phyloP scores from a whole-genome alignment of 2,888 invertebrate genomes.

The Thymelicus acteon region DNA sequence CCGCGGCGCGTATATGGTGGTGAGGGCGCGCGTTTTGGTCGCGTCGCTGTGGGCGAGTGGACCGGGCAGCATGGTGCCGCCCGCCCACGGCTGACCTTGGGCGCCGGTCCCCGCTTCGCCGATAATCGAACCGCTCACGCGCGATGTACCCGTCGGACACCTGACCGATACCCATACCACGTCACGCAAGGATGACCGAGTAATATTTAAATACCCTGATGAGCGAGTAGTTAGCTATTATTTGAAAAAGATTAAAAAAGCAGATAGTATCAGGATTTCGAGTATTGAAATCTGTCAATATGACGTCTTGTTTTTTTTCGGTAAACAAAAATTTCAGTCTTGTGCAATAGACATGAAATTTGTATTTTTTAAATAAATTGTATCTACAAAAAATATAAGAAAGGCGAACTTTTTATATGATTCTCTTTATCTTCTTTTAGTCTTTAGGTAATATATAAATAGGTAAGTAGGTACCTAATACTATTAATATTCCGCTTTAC shows the following conservation, averaged over 20 bases:
- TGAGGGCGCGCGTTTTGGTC: conserved; percentile 74
- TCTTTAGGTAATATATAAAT: too few species aligned
- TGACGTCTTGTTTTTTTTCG: not conserved
- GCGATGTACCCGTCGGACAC: conserved; percentile 45
- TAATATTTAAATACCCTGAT: not conserved
- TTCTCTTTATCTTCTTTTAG: too few species aligned
- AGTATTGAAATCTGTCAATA: not conserved
- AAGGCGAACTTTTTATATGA: too few species aligned
- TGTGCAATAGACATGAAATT: not conserved
- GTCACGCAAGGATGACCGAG: conserved; percentile 22
- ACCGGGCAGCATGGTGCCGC: conserved; percentile 72
- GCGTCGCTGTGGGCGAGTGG: conserved; percentile 74
- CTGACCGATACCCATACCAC: conserved; percentile 26
- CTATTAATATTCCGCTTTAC: too few species aligned
- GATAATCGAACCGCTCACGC: conserved; percentile 53
- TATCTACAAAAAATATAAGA: too few species aligned
- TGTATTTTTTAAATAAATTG: too few species aligned
- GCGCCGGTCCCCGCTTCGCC: conserved; percentile 51
- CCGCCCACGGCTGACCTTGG: conserved; percentile 73
- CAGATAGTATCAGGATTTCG: too few species aligned
- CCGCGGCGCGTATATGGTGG: conserved; percentile 78
- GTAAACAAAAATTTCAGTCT: not conserved
- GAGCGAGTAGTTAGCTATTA: too few species aligned
- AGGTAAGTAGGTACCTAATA: too few species aligned
- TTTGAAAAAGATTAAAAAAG: too few species aligned